These are phyloP conservation scores for Synanthedon andrenaeformis DNA, from an alignment of 2,888 invertebrate genomes.

Conservation along the genomic window DNA sequence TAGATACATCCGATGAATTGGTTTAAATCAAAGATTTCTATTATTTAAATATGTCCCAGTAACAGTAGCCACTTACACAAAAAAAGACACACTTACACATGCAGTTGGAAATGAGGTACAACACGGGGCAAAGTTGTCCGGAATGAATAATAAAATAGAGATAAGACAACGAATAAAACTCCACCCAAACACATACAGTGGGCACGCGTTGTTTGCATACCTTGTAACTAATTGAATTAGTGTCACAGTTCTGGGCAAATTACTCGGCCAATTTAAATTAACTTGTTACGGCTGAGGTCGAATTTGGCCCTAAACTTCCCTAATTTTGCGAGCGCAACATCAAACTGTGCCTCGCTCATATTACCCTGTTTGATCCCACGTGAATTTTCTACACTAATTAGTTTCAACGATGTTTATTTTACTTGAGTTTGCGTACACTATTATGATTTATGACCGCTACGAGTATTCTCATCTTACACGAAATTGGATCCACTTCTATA, in stretches of 20 bases:
- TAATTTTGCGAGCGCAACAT: slow-evolving; percentile 67
- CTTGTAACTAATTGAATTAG: slow-evolving; percentile 62
- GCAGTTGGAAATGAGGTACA: no score
- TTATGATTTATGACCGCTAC: slow-evolving; percentile 52
- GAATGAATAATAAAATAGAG: neutral
- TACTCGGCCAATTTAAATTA: slow-evolving; percentile 66
- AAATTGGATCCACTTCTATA: neutral
- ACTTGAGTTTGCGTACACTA: slow-evolving; percentile 50
- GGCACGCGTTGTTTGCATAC: slow-evolving; percentile 41
- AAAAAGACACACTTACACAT: no score
- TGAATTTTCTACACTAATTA: slow-evolving; percentile 67
- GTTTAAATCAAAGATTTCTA: no score
- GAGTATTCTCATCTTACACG: slow-evolving; percentile 15
- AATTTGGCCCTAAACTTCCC: slow-evolving; percentile 65
- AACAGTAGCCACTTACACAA: no score
- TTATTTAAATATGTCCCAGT: no score
- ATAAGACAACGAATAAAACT: slow-evolving; percentile 5
- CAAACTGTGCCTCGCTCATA: slow-evolving; percentile 65
- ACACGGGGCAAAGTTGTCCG: neutral
- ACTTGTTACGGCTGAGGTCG: slow-evolving; percentile 58
- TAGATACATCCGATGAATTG: no score
- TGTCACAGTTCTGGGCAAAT: slow-evolving; percentile 60
- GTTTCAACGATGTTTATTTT: slow-evolving; percentile 64
- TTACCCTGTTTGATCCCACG: slow-evolving; percentile 62
- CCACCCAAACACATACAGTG: slow-evolving; percentile 15